Percentiles rank a stretch among this genome's conserved stretches.
These are phyloP conservation scores for Calameuta filiformis DNA, from an alignment of 2,888 invertebrate genomes.

Conservation along the genomic window DNA sequence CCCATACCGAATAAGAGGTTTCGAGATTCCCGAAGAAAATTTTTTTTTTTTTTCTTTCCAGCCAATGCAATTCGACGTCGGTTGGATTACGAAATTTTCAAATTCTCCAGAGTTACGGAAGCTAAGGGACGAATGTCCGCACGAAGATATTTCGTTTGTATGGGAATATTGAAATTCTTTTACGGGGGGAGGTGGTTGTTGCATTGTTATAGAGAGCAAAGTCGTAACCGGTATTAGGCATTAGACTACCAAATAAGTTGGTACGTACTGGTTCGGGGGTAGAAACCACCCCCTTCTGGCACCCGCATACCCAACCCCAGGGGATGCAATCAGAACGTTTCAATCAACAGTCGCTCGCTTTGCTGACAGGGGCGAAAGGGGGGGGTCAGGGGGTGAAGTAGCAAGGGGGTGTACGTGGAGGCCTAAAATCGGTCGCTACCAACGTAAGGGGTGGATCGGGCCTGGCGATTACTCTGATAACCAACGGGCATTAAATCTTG, in stretches of 20 bases:
- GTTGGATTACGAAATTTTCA: background rate
- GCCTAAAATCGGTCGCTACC: slow-evolving; percentile 28
- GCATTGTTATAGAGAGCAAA: background rate
- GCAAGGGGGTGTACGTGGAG: slow-evolving; percentile 18
- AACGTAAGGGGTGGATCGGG: slow-evolving; percentile 36
- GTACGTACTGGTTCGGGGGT: slow-evolving; percentile 42
- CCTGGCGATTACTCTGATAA: slow-evolving; percentile 60
- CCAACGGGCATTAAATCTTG: slow-evolving; percentile 62
- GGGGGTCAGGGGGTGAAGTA: background rate
- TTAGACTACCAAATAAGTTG: slow-evolving; percentile 66
- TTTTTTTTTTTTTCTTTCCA: background rate
- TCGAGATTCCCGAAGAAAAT: background rate
- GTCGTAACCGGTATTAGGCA: slow-evolving; percentile 49
- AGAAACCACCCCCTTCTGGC: slow-evolving; percentile 34
- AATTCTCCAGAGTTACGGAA: background rate
- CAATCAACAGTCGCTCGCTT: slow-evolving; percentile 61
- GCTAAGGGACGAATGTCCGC: background rate
- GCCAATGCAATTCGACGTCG: background rate
- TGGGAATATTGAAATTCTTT: background rate
- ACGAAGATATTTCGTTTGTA: background rate
- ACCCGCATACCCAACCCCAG: slow-evolving; percentile 58
- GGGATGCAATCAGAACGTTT: slow-evolving; percentile 66
- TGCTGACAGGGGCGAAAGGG: slow-evolving; percentile 28
- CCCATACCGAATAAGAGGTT: background rate
- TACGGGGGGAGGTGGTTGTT: background rate